Conservation (phyloP, 2,797 vertebrate species). For the Gymnothorax javanicus region DNA sequence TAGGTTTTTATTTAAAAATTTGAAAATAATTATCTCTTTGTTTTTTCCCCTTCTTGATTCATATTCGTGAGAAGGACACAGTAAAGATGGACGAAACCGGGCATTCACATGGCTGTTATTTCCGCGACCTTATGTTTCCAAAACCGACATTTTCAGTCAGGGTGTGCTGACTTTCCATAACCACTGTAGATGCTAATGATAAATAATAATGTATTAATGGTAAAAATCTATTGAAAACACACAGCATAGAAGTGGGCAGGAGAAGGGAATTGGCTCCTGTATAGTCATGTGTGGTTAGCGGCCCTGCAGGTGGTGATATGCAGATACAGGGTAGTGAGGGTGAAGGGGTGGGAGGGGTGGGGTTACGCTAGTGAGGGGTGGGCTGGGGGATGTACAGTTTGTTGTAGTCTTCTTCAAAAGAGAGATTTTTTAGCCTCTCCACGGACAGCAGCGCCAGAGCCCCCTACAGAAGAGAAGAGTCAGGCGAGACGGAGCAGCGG, state of each 20-base stretch:
- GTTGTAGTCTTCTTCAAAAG: constrained; percentile 94
- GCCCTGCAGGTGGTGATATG: not conserved
- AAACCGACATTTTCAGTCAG: no score
- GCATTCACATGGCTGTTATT: no score
- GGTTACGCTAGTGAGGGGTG: not conserved
- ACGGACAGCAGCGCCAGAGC: constrained; percentile 78
- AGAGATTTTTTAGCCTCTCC: constrained; percentile 85
- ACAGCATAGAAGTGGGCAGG: not conserved
- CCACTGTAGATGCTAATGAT: no score
- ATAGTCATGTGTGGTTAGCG: not conserved
- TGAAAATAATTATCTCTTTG: no score
- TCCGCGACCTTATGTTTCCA: no score
- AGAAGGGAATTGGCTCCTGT: not conserved
- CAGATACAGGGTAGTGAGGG: not conserved
- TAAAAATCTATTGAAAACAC: not conserved
- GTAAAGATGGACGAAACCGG: no score
- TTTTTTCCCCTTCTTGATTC: no score
- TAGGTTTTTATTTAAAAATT: no score
- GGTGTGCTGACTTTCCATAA: no score
- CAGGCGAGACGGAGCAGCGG: constrained; percentile 16
- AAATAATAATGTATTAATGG: not conserved
- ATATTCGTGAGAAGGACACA: no score
- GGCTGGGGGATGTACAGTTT: constrained; percentile 76
- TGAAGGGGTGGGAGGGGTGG: no score
- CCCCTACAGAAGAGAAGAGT: constrained; percentile 64